Conservation (phyloP, 2,888 invertebrate species). For the Galerucella calmariensis region DNA sequence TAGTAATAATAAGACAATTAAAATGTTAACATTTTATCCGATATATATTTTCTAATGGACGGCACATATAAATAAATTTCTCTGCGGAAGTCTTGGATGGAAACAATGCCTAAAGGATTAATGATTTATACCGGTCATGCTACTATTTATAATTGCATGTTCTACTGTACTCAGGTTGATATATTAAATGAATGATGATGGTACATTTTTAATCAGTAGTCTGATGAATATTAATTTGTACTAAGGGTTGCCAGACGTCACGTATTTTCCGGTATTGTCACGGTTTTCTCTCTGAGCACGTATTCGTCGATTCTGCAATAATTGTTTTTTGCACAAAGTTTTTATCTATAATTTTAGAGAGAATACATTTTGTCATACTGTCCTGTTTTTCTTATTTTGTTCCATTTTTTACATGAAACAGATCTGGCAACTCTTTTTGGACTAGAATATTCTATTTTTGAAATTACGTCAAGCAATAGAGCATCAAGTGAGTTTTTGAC, state of each 20-base stretch:
- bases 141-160: slow-evolving; percentile 32
- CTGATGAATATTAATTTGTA: background rate
- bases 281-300: no score
- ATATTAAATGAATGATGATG: background rate
- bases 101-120: slow-evolving; percentile 30
- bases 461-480: no score
- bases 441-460: no score
- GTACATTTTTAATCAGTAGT: background rate
- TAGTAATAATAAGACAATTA: slow-evolving; percentile 26
- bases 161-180: background rate
- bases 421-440: no score
- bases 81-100: slow-evolving; percentile 17
- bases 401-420: no score
- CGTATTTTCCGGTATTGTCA: no score
- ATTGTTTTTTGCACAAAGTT: no score
- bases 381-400: no score
- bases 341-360: no score
- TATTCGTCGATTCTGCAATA: no score
- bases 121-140: slow-evolving; percentile 33
- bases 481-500: no score
- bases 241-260: background rate
- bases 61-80: slow-evolving; percentile 12
- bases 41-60: background rate
- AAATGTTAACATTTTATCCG: slow-evolving; percentile 13
- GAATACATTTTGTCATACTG: no score